phyloP scores from a whole-genome alignment of 2,888 invertebrate genomes.

The Cataglyphis altisquamis region DNA sequence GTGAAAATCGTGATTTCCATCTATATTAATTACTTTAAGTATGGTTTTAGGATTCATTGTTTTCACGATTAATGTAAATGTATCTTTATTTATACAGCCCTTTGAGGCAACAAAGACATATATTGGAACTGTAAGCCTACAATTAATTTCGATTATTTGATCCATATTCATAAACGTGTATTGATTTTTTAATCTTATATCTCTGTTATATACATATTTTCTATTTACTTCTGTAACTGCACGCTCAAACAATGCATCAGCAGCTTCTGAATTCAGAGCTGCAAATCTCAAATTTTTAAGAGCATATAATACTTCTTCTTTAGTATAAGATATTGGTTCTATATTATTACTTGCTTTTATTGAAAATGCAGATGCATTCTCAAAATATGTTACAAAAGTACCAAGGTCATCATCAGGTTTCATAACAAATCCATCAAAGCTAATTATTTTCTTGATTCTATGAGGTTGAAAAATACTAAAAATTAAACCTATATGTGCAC shows the following conservation, averaged over 20 bases:
- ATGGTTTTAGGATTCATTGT: not conserved
- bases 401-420: not conserved
- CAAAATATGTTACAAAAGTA: not conserved
- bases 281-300: conserved; percentile 85
- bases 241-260: conserved; percentile 87
- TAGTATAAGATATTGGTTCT: conserved; percentile 83
- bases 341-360: conserved; percentile 77
- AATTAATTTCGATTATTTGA: conserved; percentile 54
- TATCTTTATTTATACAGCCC: accelerated
- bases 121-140: conserved; percentile 63
- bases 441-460: conserved; percentile 85
- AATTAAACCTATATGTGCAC: conserved; percentile 86
- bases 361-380: conserved; percentile 68
- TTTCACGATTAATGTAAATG: accelerated
- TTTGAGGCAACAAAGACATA: conserved; percentile 55
- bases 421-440: conserved; percentile 85
- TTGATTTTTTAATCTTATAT: conserved; percentile 87
- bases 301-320: conserved; percentile 86
- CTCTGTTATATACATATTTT: conserved; percentile 87
- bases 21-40: conserved; percentile 80
- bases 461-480: conserved; percentile 85
- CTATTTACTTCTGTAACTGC: conserved; percentile 86
- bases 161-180: conserved; percentile 77
- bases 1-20: conserved; percentile 89
- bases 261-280: conserved; percentile 86